Evolutionary conservation across 2,797 vertebrate genomes (phyloP).

Genomic region (Pempheris klunzingeri): DNA sequence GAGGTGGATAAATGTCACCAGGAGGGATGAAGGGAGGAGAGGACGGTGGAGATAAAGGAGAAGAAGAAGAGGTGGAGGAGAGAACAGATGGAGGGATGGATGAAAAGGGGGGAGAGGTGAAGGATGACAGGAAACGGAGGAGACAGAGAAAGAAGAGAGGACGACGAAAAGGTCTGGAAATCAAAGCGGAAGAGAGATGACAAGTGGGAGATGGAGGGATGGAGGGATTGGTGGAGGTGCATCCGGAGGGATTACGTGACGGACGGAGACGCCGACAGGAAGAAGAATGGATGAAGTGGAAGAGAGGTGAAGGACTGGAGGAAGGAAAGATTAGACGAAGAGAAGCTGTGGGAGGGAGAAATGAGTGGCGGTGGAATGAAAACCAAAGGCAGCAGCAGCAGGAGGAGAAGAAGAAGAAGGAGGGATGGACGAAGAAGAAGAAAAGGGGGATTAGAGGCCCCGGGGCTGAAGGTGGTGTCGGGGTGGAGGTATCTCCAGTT

Average conservation of each 20-base stretch:
- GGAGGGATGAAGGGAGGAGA: slow-evolving; percentile 8
- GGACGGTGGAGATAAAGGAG: slow-evolving; percentile 36
- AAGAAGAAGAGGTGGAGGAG: slow-evolving; percentile 15
- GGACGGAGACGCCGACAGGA: not conserved
- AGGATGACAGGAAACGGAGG: not conserved
- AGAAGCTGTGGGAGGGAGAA: slow-evolving; percentile 13
- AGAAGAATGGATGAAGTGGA: not conserved
- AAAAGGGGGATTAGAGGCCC: slow-evolving; percentile 28
- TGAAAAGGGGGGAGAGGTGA: slow-evolving; percentile 23
- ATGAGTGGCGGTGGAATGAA: slow-evolving; percentile 40
- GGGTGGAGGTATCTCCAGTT: slow-evolving; percentile 58
- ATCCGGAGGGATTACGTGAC: slow-evolving; percentile 20
- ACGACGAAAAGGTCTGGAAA: slow-evolving; percentile 8
- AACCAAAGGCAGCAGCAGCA: slow-evolving; percentile 31
- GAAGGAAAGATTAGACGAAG: slow-evolving; percentile 3
- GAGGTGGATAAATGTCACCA: slow-evolving; percentile 3
- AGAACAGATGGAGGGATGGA: slow-evolving; percentile 6
- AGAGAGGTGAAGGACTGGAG: not conserved
- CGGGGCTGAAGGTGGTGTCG: slow-evolving; percentile 43
- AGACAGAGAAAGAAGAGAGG: not conserved
- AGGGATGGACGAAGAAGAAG: slow-evolving; percentile 5
- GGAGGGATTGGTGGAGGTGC: not conserved
- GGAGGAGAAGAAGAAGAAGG: not conserved
- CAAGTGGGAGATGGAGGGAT: not conserved
- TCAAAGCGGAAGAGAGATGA: not conserved